phyloP scores from a whole-genome alignment of 2,797 vertebrate genomes.

The Jordanella pulchra region DNA sequence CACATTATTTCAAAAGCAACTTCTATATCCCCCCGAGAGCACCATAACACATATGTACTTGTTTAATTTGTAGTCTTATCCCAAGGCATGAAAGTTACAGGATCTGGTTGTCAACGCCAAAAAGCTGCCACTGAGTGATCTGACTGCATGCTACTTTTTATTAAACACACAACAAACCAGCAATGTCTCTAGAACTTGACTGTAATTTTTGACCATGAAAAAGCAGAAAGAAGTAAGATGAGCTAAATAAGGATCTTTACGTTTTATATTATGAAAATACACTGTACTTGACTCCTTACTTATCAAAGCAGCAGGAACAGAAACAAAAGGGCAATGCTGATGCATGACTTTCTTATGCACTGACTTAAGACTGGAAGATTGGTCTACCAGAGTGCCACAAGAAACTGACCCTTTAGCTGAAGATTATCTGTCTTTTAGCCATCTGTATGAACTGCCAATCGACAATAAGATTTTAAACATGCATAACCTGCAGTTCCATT shows the following conservation, averaged over 20 bases:
- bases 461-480: not conserved
- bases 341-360: constrained; percentile 32
- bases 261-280: constrained; percentile 58
- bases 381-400: constrained; percentile 48
- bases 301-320: constrained; percentile 65
- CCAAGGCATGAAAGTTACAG: constrained; percentile 74
- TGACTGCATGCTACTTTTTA: constrained; percentile 75
- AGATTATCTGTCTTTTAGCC: constrained; percentile 23
- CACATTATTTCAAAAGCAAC: not conserved
- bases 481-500: not conserved
- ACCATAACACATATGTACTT: constrained; percentile 64
- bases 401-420: constrained; percentile 44
- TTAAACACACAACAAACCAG: constrained; percentile 79
- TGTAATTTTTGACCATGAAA: constrained; percentile 72
- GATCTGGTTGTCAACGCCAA: constrained; percentile 72
- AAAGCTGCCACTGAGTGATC: constrained; percentile 68
- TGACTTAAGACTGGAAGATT: constrained; percentile 29
- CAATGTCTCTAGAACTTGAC: constrained; percentile 66
- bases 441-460: not conserved
- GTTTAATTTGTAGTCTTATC: constrained; percentile 79
- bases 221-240: constrained; percentile 66
- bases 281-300: constrained; percentile 46
- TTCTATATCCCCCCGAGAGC: constrained; percentile 70
- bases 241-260: constrained; percentile 64
- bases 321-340: constrained; percentile 44